Evolutionary conservation across 2,113 vertebrate species (phyloP).

Genomic region (Myiozetetes cayanensis): DNA sequence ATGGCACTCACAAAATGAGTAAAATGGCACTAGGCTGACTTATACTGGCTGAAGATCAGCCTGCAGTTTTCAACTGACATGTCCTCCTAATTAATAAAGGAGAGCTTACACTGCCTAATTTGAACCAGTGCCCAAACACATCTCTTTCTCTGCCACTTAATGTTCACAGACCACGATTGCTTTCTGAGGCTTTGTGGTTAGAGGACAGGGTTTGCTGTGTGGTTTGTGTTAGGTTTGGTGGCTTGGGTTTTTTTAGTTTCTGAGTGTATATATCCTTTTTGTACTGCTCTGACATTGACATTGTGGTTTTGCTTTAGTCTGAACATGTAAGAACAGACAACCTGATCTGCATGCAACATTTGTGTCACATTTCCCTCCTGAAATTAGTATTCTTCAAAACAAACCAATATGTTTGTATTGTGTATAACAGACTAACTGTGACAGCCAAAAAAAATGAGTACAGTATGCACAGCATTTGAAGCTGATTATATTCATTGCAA

Average conservation of each 20-base stretch:
- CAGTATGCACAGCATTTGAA: slow-evolving; percentile 37
- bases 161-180: not conserved
- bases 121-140: slow-evolving; percentile 15
- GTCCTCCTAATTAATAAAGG: not conserved
- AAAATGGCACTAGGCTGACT: not conserved
- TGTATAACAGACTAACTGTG: slow-evolving; percentile 28
- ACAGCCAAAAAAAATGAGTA: slow-evolving; percentile 42
- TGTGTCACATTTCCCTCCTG: slow-evolving; percentile 29
- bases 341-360: slow-evolving; percentile 23
- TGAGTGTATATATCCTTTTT: slow-evolving; percentile 12
- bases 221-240: not conserved
- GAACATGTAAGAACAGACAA: slow-evolving; percentile 37
- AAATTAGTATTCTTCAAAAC: slow-evolving; percentile 65
- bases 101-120: not conserved
- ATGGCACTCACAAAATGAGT: not conserved
- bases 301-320: slow-evolving; percentile 41
- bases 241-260: not conserved
- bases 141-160: not conserved
- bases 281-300: slow-evolving; percentile 55
- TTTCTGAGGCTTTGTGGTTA: slow-evolving; percentile 24
- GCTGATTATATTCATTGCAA: slow-evolving; percentile 71
- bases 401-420: slow-evolving; percentile 28
- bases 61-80: not conserved
- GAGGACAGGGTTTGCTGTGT: not conserved
- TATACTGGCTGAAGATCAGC: not conserved